A percentile compares a stretch with the other conserved stretches of the same genome.
phyloP scores from a whole-genome alignment of 2,113 vertebrate genomes.

The Paedocypris sp. region DNA sequence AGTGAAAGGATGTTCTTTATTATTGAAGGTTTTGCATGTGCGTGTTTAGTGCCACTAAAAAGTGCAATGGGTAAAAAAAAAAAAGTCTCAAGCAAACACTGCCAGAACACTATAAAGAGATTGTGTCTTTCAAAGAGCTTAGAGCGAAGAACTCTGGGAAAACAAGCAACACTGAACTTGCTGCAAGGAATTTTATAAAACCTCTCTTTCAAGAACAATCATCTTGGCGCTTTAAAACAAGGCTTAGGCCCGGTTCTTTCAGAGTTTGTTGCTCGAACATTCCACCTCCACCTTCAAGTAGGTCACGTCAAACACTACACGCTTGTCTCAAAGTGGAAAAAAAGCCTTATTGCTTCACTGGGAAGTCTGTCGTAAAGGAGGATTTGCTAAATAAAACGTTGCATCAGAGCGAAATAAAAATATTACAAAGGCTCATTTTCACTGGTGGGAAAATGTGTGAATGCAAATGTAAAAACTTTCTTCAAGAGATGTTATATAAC shows the following conservation, averaged over 20 bases:
- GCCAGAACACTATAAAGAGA: conserved; percentile 8
- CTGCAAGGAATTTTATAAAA: conserved; percentile 10
- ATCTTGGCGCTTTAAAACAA: not conserved
- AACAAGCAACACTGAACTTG: not conserved
- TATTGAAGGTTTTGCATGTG: not conserved
- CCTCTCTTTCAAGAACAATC: conserved; percentile 9
- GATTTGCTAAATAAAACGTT: not conserved
- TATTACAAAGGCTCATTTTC: too few relatives aligned
- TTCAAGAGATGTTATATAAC: too few relatives aligned
- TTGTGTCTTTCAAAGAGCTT: conserved; percentile 8
- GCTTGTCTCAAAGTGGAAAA: not conserved
- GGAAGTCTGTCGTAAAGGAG: not conserved
- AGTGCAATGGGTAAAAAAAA: conserved; percentile 16
- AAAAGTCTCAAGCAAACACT: not conserved
- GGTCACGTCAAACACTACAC: not conserved
- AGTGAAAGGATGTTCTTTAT: conserved; percentile 3
- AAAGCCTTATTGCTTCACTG: not conserved
- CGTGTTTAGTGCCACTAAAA: conserved; percentile 17
- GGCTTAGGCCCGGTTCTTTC: not conserved
- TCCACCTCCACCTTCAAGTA: conserved; percentile 2
- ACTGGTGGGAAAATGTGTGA: too few relatives aligned
- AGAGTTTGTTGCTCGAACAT: not conserved
- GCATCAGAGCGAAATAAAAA: not conserved
- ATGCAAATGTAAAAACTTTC: too few relatives aligned
- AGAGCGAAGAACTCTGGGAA: conserved; percentile 27